Evolutionary conservation across 2,113 vertebrate genomes (phyloP).

Genomic region (Elachura formosa): DNA sequence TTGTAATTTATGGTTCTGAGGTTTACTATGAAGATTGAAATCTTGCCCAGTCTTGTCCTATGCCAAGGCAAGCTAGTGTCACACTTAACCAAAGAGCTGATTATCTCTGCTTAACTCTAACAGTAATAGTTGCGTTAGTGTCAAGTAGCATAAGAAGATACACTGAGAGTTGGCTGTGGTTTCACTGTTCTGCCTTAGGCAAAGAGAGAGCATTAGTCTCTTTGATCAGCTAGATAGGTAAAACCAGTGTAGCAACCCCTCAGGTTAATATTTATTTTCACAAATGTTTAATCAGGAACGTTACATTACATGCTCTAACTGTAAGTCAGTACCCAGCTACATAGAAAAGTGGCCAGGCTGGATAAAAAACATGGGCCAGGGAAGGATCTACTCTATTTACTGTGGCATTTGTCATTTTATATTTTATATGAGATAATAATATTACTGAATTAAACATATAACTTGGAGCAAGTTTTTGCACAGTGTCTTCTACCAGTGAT

Average conservation of each 20-base stretch:
- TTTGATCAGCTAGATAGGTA: not conserved
- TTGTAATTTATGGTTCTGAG: not conserved
- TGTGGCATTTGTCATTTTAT: not conserved
- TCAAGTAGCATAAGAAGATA: not conserved
- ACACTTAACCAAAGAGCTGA: not conserved
- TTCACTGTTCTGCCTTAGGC: not conserved
- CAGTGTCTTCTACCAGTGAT: not conserved
- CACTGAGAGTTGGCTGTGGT: not conserved
- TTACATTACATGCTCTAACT: not conserved
- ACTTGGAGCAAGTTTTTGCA: not conserved
- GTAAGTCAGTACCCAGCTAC: not conserved
- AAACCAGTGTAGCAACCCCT: not conserved
- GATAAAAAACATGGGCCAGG: not conserved
- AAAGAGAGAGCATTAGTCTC: not conserved
- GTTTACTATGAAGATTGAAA: not conserved
- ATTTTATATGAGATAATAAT: not conserved
- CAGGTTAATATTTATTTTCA: not conserved
- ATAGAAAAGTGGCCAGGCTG: not conserved
- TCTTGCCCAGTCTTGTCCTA: not conserved
- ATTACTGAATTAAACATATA: not conserved
- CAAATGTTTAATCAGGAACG: not conserved
- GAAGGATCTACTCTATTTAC: not conserved
- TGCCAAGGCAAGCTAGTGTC: not conserved
- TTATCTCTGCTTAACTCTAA: not conserved
- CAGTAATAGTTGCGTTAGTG: not conserved